Conservation (phyloP, 1,140 invertebrate genomes). For the Procambarus clarkii region DNA sequence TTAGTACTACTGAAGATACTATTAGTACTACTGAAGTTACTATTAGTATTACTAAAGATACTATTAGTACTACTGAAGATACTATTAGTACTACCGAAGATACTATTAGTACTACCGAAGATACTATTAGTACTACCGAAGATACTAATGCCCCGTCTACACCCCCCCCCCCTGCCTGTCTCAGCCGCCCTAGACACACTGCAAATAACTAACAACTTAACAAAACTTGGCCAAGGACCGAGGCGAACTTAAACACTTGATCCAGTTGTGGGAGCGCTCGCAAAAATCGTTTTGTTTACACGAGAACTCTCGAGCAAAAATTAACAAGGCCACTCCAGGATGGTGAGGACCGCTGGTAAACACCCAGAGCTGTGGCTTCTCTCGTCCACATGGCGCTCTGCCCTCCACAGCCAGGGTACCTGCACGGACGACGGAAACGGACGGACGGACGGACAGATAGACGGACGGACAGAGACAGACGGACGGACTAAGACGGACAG, state of each 20-base stretch:
- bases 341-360: constrained; percentile 6
- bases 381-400: neutral
- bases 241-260: constrained; percentile 54
- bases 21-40: too few relatives aligned
- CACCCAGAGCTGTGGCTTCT: neutral
- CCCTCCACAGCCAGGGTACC: neutral
- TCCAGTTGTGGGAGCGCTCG: constrained; percentile 38
- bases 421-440: too few relatives aligned
- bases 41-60: too few relatives aligned
- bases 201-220: constrained; percentile 38
- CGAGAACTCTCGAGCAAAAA: constrained; percentile 23
- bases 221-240: constrained; percentile 6
- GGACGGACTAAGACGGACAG: too few relatives aligned
- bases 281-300: constrained; percentile 40
- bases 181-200: neutral
- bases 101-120: too few relatives aligned
- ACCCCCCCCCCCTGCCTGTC: neutral
- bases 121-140: too few relatives aligned
- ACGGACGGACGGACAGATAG: neutral
- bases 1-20: too few relatives aligned
- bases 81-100: too few relatives aligned
- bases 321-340: constrained; percentile 21
- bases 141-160: too few relatives aligned
- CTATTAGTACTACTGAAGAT: too few relatives aligned
- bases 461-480: neutral